phyloP scores from a whole-genome alignment of 2,888 invertebrate genomes.

The Galeopsomyia nigrocyanea region DNA sequence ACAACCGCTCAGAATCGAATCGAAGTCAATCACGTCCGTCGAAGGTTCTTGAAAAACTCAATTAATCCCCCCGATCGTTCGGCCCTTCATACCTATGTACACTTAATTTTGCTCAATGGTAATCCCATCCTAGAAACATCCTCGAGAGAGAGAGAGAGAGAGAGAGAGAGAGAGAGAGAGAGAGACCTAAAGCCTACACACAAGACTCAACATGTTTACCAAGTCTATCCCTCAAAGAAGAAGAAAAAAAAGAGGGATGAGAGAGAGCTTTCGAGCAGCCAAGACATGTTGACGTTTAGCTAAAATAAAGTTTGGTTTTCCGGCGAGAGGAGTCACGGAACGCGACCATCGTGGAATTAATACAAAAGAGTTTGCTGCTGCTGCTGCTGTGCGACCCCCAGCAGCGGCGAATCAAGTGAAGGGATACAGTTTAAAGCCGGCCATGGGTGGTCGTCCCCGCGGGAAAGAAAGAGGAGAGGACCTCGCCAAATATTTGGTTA shows the following conservation, averaged over 20 bases:
- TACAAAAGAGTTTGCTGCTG: constrained; percentile 54
- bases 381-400: constrained; percentile 31
- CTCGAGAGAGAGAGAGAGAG: neutral
- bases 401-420: constrained; percentile 44
- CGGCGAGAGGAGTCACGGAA: constrained; percentile 2
- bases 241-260: constrained; percentile 48
- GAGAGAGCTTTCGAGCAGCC: constrained; percentile 43
- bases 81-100: neutral
- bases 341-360: constrained; percentile 44
- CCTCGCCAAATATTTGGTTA: constrained; percentile 67
- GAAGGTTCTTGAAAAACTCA: constrained; percentile 38
- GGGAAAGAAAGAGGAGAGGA: constrained; percentile 53
- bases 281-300: constrained; percentile 47
- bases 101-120: constrained; percentile 25
- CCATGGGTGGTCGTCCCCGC: constrained; percentile 50
- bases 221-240: constrained; percentile 48
- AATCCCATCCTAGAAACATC: constrained; percentile 8
- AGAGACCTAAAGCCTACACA: neutral
- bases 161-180: too few species aligned
- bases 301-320: constrained; percentile 44
- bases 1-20: neutral
- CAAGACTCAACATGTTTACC: constrained; percentile 41
- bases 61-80: constrained; percentile 25
- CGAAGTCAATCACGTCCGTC: neutral
- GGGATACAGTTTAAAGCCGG: constrained; percentile 55